These are phyloP conservation scores for Drosophila sproati DNA, from an alignment of 1,140 invertebrate genomes.

Conservation along the genomic window DNA sequence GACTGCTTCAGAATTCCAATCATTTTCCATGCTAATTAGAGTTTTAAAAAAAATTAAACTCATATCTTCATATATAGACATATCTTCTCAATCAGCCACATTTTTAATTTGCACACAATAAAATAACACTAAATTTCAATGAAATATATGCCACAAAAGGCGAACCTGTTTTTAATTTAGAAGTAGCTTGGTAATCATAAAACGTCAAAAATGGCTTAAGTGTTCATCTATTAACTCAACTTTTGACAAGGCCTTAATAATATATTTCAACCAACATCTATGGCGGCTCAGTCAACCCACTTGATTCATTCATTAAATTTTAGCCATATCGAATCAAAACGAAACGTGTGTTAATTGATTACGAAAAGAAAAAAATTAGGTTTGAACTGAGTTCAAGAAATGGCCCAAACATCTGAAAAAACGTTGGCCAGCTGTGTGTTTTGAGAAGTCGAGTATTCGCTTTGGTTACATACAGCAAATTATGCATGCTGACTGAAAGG, in stretches of 20 bases:
- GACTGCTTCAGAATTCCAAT: too few species aligned
- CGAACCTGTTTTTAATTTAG: background rate
- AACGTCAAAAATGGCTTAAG: constrained; percentile 8
- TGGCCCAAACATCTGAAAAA: background rate
- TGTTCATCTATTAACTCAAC: constrained; percentile 5
- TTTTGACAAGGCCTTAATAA: constrained; percentile 12
- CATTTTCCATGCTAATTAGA: too few species aligned
- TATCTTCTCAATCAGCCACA: too few species aligned
- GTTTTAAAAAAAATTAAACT: too few species aligned
- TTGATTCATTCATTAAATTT: constrained; percentile 10
- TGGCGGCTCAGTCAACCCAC: background rate
- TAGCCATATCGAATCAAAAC: constrained; percentile 10
- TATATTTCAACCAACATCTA: background rate
- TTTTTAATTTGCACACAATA: too few species aligned
- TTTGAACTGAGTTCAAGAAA: background rate
- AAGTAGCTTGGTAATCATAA: background rate
- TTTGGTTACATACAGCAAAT: constrained; percentile 51
- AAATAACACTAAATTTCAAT: too few species aligned
- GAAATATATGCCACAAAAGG: too few species aligned
- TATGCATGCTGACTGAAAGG: constrained; percentile 58
- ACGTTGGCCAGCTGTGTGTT: constrained; percentile 1
- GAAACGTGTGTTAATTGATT: constrained; percentile 38
- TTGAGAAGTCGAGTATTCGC: constrained; percentile 33
- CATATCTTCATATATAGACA: too few species aligned
- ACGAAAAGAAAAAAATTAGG: background rate